Base-by-base conservation (phyloP, 2,113 vertebrate species). In the Seriola aureovittata region DNA sequence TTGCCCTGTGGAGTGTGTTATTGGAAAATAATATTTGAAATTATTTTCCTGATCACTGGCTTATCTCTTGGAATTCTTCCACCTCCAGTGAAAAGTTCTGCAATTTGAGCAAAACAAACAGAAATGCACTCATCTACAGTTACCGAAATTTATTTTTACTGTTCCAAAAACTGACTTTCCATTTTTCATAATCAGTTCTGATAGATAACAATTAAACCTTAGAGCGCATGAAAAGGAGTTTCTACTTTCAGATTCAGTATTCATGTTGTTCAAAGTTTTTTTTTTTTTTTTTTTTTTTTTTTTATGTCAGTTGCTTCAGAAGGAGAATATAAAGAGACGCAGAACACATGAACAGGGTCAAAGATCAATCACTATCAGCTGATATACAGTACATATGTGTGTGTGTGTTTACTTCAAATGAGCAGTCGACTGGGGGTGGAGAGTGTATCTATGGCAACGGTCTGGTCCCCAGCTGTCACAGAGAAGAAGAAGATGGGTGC, bases 31-130 rank as follows among this genome's bases (percentile, higher is more conserved):
- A 90, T 93, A 93, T 95, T 95, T 94, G 87, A 92, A 94, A 95
- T 95, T 92, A 95, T 95, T 95, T 95, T 95, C 94, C 94, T 95
- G 95, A 95, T 96, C 95, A 95, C 91, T 96, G 95, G 79, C 84
- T 94, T 95, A 95, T 95, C 94, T 94, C 90, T 91, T 94, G 94
- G 94, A 94, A 95, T 93, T 91, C 93, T 93, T 96, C 95, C 93
- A 94, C 90, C 80, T 90, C 71, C 86, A 89, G 85, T 77, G 88
- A 82, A 90, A 91, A 93, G 90, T 94, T 93, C 85, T 89, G 89
- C 91, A 92, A 90, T 92, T 93, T 91, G 90, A 92, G 84, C 88
- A 94, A 94, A 93, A 94, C 92, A 94, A 95, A 95, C 92, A 82
- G 84, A 88, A 91, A 91, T n/a, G 83, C 89, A 93, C 85, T 94